Conservation (phyloP, 2,888 invertebrate genomes). For the Leptinotarsa peninsularis region DNA sequence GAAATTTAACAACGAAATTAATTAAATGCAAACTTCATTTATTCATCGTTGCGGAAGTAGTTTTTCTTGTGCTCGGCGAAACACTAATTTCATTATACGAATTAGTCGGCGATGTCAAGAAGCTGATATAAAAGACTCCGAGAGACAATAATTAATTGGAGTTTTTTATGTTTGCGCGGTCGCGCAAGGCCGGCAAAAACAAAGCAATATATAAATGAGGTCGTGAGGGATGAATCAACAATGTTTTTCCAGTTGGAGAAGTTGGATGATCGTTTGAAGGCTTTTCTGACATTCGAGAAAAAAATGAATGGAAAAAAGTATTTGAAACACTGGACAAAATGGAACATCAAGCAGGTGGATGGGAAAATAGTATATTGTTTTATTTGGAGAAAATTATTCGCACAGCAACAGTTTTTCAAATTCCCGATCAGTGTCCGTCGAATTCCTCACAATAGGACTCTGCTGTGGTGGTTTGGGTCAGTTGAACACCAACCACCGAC, state of each 20-base stretch:
- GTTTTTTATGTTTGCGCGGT: constrained; percentile 38
- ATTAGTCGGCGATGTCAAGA: constrained; percentile 48
- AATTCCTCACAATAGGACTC: too few species aligned
- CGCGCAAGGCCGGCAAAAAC: constrained; percentile 40
- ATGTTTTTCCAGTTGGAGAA: constrained; percentile 23
- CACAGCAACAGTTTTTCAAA: too few species aligned
- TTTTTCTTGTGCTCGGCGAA: constrained; percentile 35
- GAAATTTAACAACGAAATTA: constrained; percentile 42
- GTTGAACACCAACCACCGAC: too few species aligned
- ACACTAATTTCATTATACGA: constrained; percentile 50
- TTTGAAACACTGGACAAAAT: neutral
- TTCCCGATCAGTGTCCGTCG: too few species aligned
- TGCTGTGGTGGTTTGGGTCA: too few species aligned
- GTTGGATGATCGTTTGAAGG: constrained; percentile 28
- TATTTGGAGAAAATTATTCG: too few species aligned
- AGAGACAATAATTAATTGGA: constrained; percentile 47
- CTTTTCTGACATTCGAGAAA: constrained; percentile 5
- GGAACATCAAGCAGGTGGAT: too few species aligned
- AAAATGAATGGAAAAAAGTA: neutral
- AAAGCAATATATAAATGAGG: constrained; percentile 47
- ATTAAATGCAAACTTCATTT: constrained; percentile 47
- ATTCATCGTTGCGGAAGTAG: constrained; percentile 44
- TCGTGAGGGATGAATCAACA: constrained; percentile 39
- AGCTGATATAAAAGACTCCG: constrained; percentile 40
- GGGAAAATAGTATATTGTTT: too few species aligned